Conservation (phyloP, 2,888 invertebrate species). For the Fabriciana adippe region DNA sequence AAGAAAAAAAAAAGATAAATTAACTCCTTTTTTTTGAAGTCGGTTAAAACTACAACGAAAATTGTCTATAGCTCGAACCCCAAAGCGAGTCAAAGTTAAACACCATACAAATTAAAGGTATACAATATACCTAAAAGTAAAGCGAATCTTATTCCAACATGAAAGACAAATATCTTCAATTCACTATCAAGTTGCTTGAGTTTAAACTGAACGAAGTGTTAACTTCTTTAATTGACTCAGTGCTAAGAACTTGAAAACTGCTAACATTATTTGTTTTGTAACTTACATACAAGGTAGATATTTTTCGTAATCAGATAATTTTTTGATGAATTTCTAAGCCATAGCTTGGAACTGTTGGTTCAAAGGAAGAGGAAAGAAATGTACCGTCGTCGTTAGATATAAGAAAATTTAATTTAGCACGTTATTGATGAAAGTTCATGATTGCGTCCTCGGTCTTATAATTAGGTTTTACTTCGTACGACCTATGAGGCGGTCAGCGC, state of each 20-base stretch:
- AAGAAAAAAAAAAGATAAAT: no score
- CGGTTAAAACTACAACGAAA: no score
- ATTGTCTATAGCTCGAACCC: no score
- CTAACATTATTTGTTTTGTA: slow-evolving; percentile 46
- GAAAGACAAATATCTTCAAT: slow-evolving; percentile 23
- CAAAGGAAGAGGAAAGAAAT: no score
- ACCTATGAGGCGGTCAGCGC: no score
- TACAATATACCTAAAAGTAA: slow-evolving; percentile 13
- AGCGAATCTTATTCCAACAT: slow-evolving; percentile 26
- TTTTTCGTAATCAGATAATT: neutral
- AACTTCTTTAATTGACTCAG: slow-evolving; percentile 38
- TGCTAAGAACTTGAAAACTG: slow-evolving; percentile 38
- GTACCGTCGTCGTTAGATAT: no score
- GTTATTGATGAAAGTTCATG: no score
- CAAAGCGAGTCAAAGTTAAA: slow-evolving; percentile 8
- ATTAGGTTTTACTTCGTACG: no score
- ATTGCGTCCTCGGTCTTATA: no score
- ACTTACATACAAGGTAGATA: slow-evolving; percentile 24
- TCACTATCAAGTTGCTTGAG: slow-evolving; percentile 25
- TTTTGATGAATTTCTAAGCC: neutral
- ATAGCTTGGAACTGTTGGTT: no score
- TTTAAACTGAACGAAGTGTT: slow-evolving; percentile 38
- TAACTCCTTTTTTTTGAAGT: no score
- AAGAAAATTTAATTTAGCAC: no score
- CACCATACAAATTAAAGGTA: neutral